These are phyloP conservation scores for Scarus forsteni DNA, from an alignment of 2,797 vertebrate species.

Conservation along the genomic window DNA sequence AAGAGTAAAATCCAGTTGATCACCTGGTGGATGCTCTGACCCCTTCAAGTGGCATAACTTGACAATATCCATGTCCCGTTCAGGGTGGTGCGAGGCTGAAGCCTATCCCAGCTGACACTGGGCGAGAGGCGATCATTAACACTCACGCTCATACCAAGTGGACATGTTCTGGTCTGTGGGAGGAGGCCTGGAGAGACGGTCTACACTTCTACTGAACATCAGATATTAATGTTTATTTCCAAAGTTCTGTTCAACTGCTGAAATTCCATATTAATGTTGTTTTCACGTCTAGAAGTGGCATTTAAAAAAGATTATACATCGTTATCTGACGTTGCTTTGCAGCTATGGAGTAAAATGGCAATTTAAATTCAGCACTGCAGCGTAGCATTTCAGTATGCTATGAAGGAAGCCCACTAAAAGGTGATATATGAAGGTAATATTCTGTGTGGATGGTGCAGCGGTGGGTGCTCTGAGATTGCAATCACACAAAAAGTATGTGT, in stretches of 20 bases:
- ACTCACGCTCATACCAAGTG: too few relatives aligned
- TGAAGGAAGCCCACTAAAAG: not conserved
- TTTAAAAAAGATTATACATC: conserved; percentile 1
- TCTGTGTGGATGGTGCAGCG: conserved; percentile 3
- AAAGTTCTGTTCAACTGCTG: not conserved
- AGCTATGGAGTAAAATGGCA: conserved; percentile 1
- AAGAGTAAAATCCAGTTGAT: too few relatives aligned
- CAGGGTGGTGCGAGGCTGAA: too few relatives aligned
- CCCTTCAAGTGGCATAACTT: too few relatives aligned
- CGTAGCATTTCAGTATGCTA: not conserved
- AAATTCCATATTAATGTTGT: not conserved
- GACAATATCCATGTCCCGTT: too few relatives aligned
- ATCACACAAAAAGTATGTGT: not conserved
- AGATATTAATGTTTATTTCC: not conserved
- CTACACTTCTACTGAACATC: too few relatives aligned
- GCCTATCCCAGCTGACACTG: too few relatives aligned
- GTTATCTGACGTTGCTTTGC: conserved; percentile 10
- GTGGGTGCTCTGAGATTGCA: not conserved
- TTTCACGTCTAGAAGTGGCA: not conserved
- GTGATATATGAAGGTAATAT: conserved; percentile 11
- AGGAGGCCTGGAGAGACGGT: too few relatives aligned
- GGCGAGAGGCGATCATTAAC: too few relatives aligned
- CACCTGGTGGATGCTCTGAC: too few relatives aligned
- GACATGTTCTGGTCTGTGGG: too few relatives aligned
- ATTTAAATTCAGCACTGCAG: conserved; percentile 20